phyloP scores from a whole-genome alignment of 2,888 invertebrate genomes.

The Hydraecia micacea region DNA sequence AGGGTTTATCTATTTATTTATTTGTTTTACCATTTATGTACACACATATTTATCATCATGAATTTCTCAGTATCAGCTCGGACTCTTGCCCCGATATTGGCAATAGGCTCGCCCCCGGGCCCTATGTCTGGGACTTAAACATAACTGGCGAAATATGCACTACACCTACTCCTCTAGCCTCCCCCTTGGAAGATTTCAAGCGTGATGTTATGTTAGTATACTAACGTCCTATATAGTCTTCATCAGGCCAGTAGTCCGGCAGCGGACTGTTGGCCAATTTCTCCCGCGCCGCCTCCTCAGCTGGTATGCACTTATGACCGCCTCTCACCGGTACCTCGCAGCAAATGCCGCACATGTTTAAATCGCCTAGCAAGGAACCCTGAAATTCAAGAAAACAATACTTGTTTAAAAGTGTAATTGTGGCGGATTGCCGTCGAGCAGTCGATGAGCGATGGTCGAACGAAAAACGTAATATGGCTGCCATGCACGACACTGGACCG shows the following conservation, averaged over 20 bases:
- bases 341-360: slow-evolving; percentile 79
- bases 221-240: slow-evolving; percentile 80
- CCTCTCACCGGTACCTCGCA: slow-evolving; percentile 68
- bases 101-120: no score
- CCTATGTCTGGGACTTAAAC: no score
- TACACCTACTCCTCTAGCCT: neutral
- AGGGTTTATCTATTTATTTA: no score
- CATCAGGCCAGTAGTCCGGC: slow-evolving; percentile 77
- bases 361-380: slow-evolving; percentile 73
- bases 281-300: slow-evolving; percentile 75
- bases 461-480: neutral
- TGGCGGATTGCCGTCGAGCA: no score
- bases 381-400: slow-evolving; percentile 47
- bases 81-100: no score
- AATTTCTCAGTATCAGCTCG: neutral
- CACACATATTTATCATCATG: neutral
- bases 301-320: slow-evolving; percentile 74
- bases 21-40: no score
- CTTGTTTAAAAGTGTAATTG: neutral
- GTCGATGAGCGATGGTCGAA: no score
- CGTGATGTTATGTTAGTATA: slow-evolving; percentile 9
- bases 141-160: neutral
- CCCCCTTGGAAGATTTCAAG: neutral
- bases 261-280: slow-evolving; percentile 55
- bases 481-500: neutral